Base-by-base conservation (phyloP, 2,797 vertebrate genomes). In the Novumbra hubbsi region DNA sequence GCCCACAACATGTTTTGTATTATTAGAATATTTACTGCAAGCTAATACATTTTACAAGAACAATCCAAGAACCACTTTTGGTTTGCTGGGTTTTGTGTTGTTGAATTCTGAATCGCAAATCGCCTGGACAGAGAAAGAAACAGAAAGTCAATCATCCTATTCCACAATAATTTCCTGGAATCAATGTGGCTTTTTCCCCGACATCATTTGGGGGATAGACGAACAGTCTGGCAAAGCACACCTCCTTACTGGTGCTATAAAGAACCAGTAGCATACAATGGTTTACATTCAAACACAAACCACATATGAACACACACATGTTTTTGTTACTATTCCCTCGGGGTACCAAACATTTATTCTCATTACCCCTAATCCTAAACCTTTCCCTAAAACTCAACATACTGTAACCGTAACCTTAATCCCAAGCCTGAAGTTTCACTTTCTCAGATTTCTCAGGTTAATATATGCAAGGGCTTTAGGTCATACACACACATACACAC, bases 401-500 rank as follows among this genome's bases (percentile, higher is more conserved):
- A n/a, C n/a, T n/a, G n/a, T n/a, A n/a, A n/a, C 34, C 34, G 34
- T 38, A 38, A 38, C 34, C 34, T 38, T 6, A 38, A 38, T 7
- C 8, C 34, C 34, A 38, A 38, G 34, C 34, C 34, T 38, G 8
- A 38, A 38, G 8, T 38, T 2, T 32, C 32, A 5, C 32, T 32
- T 32, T 32, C 32, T 32, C 52, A 41, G 28, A 11, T 38, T 41
- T 34, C 4, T 8, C 66, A 68, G 32, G 12, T 32, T 32, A 32
- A 32, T 32, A 32, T 32, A 32, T 5, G 32, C 5, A 5, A 32
- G 32, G 32, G 5, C 32, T 32, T 32, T 5, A 2, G 32, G 32
- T 32, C 55, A 63, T 49, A 48, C 45, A 55, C 70, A 71, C 55
- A 71, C 70, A 65, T 55, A 73, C 41, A 64, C 41, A 49, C 71